Base-by-base conservation (phyloP, 2,113 vertebrate species). In the Scomber japonicus region DNA sequence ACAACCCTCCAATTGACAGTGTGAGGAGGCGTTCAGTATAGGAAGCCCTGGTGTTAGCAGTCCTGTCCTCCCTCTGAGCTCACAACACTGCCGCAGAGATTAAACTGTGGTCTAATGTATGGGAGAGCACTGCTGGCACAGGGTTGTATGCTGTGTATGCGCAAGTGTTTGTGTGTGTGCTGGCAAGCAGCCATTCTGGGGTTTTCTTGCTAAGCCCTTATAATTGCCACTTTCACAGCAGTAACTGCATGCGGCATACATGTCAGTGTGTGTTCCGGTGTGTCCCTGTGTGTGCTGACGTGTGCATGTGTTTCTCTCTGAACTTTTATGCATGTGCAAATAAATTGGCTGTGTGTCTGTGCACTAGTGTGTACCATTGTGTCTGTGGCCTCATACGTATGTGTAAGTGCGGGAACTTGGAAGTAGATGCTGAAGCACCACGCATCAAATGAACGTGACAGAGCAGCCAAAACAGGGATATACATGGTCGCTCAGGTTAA, bases 51-150 rank as follows among this genome's bases (percentile, higher is more conserved):
- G 75, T 85, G 92, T 94, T 93, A 94, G 93, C 91, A 93, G 64
- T 91, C 80, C 90, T 91, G 91, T 94, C 92, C 90, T 89, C 87
- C 83, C 88, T 88, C 90, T 75, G 77, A 89, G 92, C 88, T 88
- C 85, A 82, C 86, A 81, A 62, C 75, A 70, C 86, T 74, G 81
- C 94, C 71, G 84, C 83, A 80, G 82, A 93, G 91, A 94, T 94
- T 94, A 94, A 90, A 94, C 78, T 48, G 66, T 61, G n/a, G 71
- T 88, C 75, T 89, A 89, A 93, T 89, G 91, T 90, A 91, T 81
- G 89, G 83, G 67, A 84, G 83, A 88, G 84, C 80, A 61, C 71
- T 85, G 71, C 78, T 91, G 85, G 89, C 83, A 84, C 21, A 27
- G n/a, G 61, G 85, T 66, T 27, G 19, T 10, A 2, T 51, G 59